Evolutionary conservation across 2,797 vertebrate genomes (phyloP).

Genomic region (Tauraco hartlaubi): DNA sequence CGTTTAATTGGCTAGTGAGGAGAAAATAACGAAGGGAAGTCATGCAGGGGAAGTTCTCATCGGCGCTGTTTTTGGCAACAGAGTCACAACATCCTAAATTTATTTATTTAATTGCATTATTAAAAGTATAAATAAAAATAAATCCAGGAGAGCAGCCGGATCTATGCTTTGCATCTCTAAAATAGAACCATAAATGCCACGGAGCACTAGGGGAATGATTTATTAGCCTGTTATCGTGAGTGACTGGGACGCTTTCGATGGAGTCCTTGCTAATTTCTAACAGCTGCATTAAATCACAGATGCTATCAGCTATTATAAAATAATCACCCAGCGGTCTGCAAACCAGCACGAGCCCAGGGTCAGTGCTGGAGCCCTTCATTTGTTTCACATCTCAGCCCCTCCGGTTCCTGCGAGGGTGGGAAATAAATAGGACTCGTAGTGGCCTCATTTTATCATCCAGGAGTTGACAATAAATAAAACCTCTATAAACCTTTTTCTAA

Average conservation of each 20-base stretch:
- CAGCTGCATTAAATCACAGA: constrained; percentile 83
- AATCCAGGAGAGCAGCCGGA: constrained; percentile 65
- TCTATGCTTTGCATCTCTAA: constrained; percentile 72
- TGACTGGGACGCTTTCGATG: constrained; percentile 80
- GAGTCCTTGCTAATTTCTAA: constrained; percentile 82
- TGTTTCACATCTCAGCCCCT: constrained; percentile 49
- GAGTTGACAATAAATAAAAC: constrained; percentile 55
- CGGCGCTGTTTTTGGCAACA: constrained; percentile 63
- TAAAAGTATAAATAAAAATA: constrained; percentile 79
- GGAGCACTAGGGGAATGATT: constrained; percentile 76
- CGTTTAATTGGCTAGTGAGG: constrained; percentile 52
- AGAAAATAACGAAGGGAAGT: constrained; percentile 61
- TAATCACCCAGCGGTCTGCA: constrained; percentile 73
- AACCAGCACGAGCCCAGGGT: constrained; percentile 69
- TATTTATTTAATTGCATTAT: constrained; percentile 77
- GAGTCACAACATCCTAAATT: constrained; percentile 53
- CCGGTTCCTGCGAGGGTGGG: constrained; percentile 7
- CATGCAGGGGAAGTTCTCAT: constrained; percentile 41
- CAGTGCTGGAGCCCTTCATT: constrained; percentile 51
- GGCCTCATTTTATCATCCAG: constrained; percentile 45
- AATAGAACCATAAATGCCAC: constrained; percentile 80
- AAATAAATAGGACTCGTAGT: constrained; percentile 55
- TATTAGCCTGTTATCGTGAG: constrained; percentile 82
- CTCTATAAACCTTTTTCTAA: constrained; percentile 40
- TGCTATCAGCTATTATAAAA: constrained; percentile 80